These are phyloP conservation scores for Acronicta psi DNA, from an alignment of 2,888 invertebrate species.

Conservation along the genomic window DNA sequence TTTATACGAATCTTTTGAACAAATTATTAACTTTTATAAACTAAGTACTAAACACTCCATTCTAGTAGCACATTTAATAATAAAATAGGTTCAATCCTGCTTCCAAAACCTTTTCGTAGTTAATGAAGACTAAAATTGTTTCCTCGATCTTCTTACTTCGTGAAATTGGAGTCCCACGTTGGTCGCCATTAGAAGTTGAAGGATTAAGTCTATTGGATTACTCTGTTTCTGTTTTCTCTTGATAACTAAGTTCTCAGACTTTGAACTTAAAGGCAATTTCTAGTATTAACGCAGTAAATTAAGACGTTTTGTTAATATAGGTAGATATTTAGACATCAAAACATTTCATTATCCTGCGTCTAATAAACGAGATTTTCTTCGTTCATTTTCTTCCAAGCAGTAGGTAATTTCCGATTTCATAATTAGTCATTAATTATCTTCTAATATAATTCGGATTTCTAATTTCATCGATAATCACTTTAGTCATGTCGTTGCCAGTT, in stretches of 20 bases:
- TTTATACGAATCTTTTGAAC: conserved; percentile 15
- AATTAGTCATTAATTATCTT: conserved; percentile 32
- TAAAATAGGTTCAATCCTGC: conserved; percentile 18
- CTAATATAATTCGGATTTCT: conserved; percentile 10
- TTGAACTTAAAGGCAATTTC: conserved; percentile 11
- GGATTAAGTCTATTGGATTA: conserved; percentile 57
- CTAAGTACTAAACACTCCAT: conserved; percentile 24
- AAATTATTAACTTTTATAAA: conserved; percentile 9
- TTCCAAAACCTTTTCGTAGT: conserved; percentile 32
- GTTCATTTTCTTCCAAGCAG: conserved; percentile 12
- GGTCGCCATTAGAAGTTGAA: conserved; percentile 53
- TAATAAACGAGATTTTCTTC: conserved; percentile 10
- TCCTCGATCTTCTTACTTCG: conserved; percentile 51
- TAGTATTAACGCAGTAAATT: conserved; percentile 16
- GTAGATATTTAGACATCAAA: conserved; percentile 5
- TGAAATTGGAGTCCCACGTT: conserved; percentile 48
- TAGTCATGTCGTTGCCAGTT: conserved; percentile 4
- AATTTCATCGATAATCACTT: conserved; percentile 15
- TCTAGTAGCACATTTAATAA: conserved; percentile 31
- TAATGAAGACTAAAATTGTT: conserved; percentile 45
- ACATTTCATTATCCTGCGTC: conserved; percentile 7
- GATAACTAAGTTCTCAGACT: conserved; percentile 43
- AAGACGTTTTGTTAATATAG: conserved; percentile 2
- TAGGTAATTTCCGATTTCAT: conserved; percentile 34
- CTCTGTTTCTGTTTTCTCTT: conserved; percentile 48